Evolutionary conservation across 2,888 invertebrate species (phyloP).

Genomic region (Malacosoma neustria): DNA sequence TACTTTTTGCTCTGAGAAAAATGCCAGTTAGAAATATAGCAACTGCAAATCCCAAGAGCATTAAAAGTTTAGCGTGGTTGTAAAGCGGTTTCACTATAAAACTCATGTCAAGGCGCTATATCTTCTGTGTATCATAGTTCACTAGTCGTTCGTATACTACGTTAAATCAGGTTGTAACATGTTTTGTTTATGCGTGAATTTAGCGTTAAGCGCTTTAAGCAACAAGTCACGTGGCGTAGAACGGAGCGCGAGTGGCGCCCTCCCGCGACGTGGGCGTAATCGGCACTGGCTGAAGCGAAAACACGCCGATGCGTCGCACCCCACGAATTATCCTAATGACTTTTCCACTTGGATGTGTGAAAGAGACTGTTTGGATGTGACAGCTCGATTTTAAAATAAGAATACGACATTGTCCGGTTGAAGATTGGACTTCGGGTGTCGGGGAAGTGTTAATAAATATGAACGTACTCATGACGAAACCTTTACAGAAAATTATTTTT

Average conservation of each 20-base stretch:
- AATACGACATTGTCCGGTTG: not conserved
- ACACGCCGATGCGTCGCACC: slow-evolving; percentile 64
- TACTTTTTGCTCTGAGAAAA: slow-evolving; percentile 39
- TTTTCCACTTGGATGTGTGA: slow-evolving; percentile 60
- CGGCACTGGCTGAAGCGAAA: slow-evolving; percentile 62
- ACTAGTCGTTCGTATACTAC: slow-evolving; percentile 10
- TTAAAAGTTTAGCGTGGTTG: slow-evolving; percentile 53
- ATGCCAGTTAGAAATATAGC: slow-evolving; percentile 46
- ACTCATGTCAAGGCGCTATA: slow-evolving; percentile 46
- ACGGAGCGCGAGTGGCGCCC: slow-evolving; percentile 53
- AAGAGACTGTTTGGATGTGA: slow-evolving; percentile 43
- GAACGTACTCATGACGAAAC: too few species aligned
- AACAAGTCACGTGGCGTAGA: slow-evolving; percentile 60
- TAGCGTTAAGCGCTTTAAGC: slow-evolving; percentile 30
- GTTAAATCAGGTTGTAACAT: slow-evolving; percentile 34
- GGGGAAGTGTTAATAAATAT: too few species aligned
- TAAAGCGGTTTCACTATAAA: slow-evolving; percentile 50
- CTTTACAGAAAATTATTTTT: too few species aligned
- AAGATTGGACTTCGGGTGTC: too few species aligned
- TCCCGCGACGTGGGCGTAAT: slow-evolving; percentile 63
- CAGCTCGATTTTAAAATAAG: slow-evolving; percentile 4
- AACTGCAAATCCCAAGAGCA: slow-evolving; percentile 49
- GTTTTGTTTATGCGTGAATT: slow-evolving; percentile 25
- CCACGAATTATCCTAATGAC: slow-evolving; percentile 67
- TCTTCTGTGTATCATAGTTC: slow-evolving; percentile 2